Evolutionary conservation across 37 sponge, comb jelly and placozoan species (phyloP), one percentile per base, ranked within the genome.

Genomic region (Tethya wilhelma): DNA sequence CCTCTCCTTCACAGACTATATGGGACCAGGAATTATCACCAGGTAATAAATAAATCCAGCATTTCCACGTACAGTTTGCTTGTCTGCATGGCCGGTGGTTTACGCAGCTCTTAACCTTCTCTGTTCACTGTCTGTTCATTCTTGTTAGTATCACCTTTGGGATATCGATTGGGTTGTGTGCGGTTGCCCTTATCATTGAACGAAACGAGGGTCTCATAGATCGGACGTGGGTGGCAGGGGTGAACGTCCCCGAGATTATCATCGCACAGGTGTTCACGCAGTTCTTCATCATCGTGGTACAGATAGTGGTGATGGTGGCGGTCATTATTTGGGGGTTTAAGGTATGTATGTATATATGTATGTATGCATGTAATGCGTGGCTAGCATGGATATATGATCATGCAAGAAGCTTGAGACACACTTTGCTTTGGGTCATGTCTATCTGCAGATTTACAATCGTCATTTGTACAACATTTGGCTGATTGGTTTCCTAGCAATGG

Each of bases 141-240:
- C n/a, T n/a, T n/a, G n/a, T 4, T 40, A 93, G 91, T 56, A 84
- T 90, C 5, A 78, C 78, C n/a, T 90, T 95, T 59, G 89, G 89
- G 7, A 91, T 91, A 34, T 82, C 91, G 33, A 88, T 95, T 64
- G 95, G 86, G 29, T 79, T 95, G 62, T 89, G 88, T 40, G 95
- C 95, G 17, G 59, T 95, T 29, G 71, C 83, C 5, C 56, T 95
- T 39, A 84, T 95, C 19, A 40, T 75, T 20, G 95, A 95, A 66
- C 68, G 89, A 11, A 95, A 87, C 71, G 91, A 95, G 34, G 95
- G 95, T 14, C 89, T 95, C 6, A 67, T 95, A 25, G 95, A 95
- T 36, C 63, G 95, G 22, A 85, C 87, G 0, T 88, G 89, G 86
- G 91, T 84, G 34, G 95, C 91, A 17, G 95, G 95, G 2, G 87